phyloP scores from a whole-genome alignment of 2,888 invertebrate species.

The Diogma glabrata region DNA sequence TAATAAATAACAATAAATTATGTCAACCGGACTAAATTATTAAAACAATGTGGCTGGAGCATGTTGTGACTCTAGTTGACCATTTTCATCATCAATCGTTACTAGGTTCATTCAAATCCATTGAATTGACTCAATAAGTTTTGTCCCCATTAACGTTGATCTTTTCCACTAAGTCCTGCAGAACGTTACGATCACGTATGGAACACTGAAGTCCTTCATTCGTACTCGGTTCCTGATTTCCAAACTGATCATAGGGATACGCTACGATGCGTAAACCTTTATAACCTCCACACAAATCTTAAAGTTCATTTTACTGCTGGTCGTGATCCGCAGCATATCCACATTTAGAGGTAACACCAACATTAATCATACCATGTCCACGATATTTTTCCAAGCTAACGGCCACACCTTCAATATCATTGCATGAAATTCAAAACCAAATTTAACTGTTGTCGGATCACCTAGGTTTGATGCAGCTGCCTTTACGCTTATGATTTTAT shows the following conservation, averaged over 20 bases:
- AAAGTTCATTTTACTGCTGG: slow-evolving; percentile 42
- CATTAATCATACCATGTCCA: slow-evolving; percentile 44
- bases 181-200: slow-evolving; percentile 32
- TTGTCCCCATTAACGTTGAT: slow-evolving; percentile 63
- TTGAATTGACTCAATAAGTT: too few species aligned
- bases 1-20: too few species aligned
- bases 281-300: slow-evolving; percentile 39
- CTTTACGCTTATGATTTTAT: too few species aligned
- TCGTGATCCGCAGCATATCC: slow-evolving; percentile 45
- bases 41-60: too few species aligned
- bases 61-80: too few species aligned
- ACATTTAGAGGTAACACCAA: slow-evolving; percentile 50
- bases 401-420: slow-evolving; percentile 12
- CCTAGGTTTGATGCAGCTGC: slow-evolving; percentile 14
- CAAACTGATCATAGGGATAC: slow-evolving; percentile 71
- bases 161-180: slow-evolving; percentile 51
- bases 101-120: too few species aligned
- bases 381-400: slow-evolving; percentile 29
- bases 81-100: too few species aligned
- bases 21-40: too few species aligned
- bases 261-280: slow-evolving; percentile 52
- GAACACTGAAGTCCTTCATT: slow-evolving; percentile 48
- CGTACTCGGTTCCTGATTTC: slow-evolving; percentile 50
- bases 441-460: slow-evolving; percentile 12
- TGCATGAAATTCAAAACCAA: slow-evolving; percentile 14